Conservation (phyloP, 2,797 vertebrate genomes). For the Buphagus erythrorhynchus region DNA sequence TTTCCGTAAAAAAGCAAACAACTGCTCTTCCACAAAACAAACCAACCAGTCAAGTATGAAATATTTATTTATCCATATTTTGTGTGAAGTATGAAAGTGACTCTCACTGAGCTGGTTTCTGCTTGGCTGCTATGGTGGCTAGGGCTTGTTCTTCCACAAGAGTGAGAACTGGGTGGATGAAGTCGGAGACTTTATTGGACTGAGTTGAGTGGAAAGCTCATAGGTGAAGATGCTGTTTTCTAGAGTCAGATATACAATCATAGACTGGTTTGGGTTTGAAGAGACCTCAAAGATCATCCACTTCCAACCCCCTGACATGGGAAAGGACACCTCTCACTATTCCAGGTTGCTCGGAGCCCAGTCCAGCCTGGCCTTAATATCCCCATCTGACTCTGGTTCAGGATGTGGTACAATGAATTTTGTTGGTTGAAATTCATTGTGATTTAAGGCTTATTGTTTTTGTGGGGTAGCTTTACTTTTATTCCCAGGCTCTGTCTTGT, state of each 20-base stretch:
- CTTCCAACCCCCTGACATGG: fast-evolving
- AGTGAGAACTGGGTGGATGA: background rate
- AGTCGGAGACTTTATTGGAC: background rate
- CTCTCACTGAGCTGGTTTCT: background rate
- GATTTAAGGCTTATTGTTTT: background rate
- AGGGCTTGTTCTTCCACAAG: background rate
- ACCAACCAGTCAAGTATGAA: background rate
- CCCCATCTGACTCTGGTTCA: background rate
- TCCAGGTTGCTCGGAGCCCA: background rate
- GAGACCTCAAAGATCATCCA: background rate
- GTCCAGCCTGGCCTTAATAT: background rate
- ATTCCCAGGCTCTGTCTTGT: background rate
- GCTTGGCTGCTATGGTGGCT: background rate
- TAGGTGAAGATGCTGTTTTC: background rate
- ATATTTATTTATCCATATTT: background rate
- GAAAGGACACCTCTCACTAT: background rate
- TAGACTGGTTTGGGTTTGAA: background rate
- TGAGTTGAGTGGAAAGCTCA: background rate
- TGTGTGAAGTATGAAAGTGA: background rate
- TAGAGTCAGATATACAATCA: background rate
- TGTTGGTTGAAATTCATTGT: background rate
- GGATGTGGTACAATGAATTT: background rate
- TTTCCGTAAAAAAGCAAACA: background rate
- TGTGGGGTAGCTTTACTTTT: background rate
- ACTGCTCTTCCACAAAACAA: background rate